Evolutionary conservation across 2,888 invertebrate genomes (phyloP).

Genomic region (Acanthosepion lycidas): DNA sequence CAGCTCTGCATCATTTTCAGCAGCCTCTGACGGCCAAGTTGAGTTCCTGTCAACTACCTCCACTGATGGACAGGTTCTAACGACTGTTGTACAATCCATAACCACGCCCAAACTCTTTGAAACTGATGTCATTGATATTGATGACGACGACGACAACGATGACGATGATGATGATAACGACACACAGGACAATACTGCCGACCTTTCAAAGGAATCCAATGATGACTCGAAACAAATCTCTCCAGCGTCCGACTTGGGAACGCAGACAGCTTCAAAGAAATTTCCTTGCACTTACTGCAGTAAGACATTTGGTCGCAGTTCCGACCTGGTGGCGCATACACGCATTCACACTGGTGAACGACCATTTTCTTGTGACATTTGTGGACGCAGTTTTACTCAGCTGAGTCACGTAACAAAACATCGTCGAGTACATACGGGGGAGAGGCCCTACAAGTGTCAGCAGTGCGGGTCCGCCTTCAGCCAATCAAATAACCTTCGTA

Average conservation of each 20-base stretch:
- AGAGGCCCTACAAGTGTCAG: not conserved
- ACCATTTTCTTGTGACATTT: conserved; percentile 75
- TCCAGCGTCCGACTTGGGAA: too few species aligned
- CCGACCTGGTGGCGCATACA: conserved; percentile 81
- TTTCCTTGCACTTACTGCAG: too few species aligned
- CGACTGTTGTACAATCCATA: not conserved
- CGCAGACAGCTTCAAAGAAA: too few species aligned
- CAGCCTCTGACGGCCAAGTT: not conserved
- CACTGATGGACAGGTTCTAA: not conserved
- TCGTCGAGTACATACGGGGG: conserved; percentile 69
- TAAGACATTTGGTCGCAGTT: too few species aligned
- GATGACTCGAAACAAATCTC: too few species aligned
- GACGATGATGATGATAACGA: not conserved
- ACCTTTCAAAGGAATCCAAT: not conserved
- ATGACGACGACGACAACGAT: not conserved
- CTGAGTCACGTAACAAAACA: too few species aligned
- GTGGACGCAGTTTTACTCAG: conserved; percentile 88
- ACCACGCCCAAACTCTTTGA: not conserved
- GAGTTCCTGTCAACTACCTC: not conserved
- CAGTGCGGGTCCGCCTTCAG: not conserved
- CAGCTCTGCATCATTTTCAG: not conserved
- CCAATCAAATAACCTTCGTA: not conserved
- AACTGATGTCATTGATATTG: not conserved
- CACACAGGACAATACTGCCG: not conserved
- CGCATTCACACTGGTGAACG: conserved; percentile 75